These are phyloP conservation scores for Reticulitermes speratus DNA, from an alignment of 1,140 invertebrate genomes.

Conservation along the genomic window DNA sequence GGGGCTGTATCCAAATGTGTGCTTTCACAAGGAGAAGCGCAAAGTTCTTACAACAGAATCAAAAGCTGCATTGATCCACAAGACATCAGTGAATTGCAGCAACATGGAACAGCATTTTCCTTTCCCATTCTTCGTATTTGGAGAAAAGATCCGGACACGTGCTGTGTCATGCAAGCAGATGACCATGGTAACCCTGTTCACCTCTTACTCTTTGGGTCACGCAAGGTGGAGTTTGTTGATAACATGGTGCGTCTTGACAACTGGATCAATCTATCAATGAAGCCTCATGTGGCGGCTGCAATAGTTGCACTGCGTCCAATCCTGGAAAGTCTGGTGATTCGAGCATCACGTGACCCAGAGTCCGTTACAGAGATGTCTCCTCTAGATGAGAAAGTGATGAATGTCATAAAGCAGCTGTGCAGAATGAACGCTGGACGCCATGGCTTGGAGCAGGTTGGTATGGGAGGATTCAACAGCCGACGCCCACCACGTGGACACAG, in stretches of 20 bases:
- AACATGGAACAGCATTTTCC: constrained; percentile 82
- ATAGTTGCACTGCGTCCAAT: constrained; percentile 84
- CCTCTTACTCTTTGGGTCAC: constrained; percentile 84
- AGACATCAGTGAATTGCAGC: constrained; percentile 94
- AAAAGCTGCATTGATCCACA: constrained; percentile 91
- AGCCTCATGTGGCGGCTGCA: constrained; percentile 70
- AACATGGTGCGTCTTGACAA: constrained; percentile 77
- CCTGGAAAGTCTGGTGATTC: constrained; percentile 80
- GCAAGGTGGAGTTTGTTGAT: constrained; percentile 80
- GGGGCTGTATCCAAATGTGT: constrained; percentile 96
- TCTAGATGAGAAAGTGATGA: constrained; percentile 55
- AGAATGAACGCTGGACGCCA: constrained; percentile 70
- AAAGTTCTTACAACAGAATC: constrained; percentile 95
- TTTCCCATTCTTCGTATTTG: constrained; percentile 96
- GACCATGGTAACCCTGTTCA: constrained; percentile 94
- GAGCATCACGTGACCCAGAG: constrained; percentile 76
- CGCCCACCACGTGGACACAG: constrained; percentile 27
- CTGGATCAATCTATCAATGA: constrained; percentile 89
- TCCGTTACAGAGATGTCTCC: constrained; percentile 56
- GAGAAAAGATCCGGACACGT: constrained; percentile 94
- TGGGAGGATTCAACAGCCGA: constrained; percentile 39
- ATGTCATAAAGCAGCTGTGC: constrained; percentile 66
- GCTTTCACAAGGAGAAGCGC: constrained; percentile 91
- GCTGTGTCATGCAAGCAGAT: constrained; percentile 97
- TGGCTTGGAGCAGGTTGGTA: constrained; percentile 57